Base-by-base conservation (phyloP, 1,140 invertebrate genomes). In the Cherax quadricarinatus region DNA sequence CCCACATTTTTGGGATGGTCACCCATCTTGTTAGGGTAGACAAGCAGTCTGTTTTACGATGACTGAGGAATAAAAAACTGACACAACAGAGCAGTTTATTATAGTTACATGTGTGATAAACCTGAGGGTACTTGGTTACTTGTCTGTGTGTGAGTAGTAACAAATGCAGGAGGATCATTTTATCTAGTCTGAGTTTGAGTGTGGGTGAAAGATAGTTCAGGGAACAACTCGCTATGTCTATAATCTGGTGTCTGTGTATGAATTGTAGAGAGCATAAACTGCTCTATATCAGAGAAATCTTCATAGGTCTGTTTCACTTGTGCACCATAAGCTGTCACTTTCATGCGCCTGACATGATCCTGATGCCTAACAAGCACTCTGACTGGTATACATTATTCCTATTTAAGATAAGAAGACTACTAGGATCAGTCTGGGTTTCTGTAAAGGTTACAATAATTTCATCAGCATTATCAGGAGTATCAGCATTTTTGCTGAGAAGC, bases 251-350 rank as follows among this genome's bases (percentile, higher is more conserved):
- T 93, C 49, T 93, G 92, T 18, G 92, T 93, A 30, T 93, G 92
- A 24, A 91, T 93, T 18, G 92, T 93, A 51, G 92, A 93, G n/a
- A 88, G 87, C 85, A 93, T 91, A 78, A 86, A 93, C 49, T 93
- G 92, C 48, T 93, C 92, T 62, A 93, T 93, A 30, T 89, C 85
- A 41, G 92, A 93, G 53, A 93, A 93, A 53, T 93, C 92, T 83
- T 93, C 92, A 82, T 88, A 93, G 2, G 92, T 93, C 79, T 93
- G 92, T 93, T 88, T 93, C 92, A 84, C 89, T 93, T 10, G 92
- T 91, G 86, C 92, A 93, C 92, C 92, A 93, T 24, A 93, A 75
- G 48, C 89, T 86, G 49, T 93, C 92, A 82, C 78, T 86, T 48
- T 81, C 92, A 82, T 93, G 84, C 10, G 83, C 89, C 51, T 84